phyloP scores from a whole-genome alignment of 2,888 invertebrate genomes.

The Stenurella melanura region DNA sequence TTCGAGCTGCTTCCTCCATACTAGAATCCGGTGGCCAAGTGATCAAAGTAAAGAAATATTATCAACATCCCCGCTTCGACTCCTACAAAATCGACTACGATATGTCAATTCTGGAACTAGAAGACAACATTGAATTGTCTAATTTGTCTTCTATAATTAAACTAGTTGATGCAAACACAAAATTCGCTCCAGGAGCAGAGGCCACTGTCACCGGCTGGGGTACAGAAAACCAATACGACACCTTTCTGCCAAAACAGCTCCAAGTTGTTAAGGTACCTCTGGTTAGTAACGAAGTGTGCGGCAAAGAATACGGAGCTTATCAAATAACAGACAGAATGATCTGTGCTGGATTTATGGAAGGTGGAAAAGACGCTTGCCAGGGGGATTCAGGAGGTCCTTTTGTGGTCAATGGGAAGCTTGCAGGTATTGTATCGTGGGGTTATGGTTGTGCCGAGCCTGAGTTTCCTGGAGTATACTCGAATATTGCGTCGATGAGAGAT shows the following conservation, averaged over 20 bases:
- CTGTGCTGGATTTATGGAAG: conserved; percentile 77
- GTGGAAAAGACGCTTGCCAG: conserved; percentile 72
- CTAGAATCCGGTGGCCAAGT: conserved; percentile 50
- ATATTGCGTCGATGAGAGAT: conserved; percentile 43
- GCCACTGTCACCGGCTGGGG: conserved; percentile 58
- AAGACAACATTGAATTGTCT: conserved; percentile 10
- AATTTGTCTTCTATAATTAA: conserved; percentile 18
- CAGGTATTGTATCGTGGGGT: conserved; percentile 53
- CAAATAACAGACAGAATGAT: conserved; percentile 76
- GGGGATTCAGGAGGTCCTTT: conserved; percentile 64
- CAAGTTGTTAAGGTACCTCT: conserved; percentile 53
- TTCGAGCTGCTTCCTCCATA: conserved; percentile 51
- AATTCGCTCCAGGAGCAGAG: conserved; percentile 31
- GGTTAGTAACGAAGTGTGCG: conserved; percentile 45
- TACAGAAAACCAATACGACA: conserved; percentile 41
- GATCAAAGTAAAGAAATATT: conserved; percentile 38
- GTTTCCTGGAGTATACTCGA: conserved; percentile 50
- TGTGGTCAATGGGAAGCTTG: conserved; percentile 43
- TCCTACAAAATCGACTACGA: conserved; percentile 51
- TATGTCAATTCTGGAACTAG: conserved; percentile 48
- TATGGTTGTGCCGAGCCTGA: conserved; percentile 47
- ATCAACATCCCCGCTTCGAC: conserved; percentile 44
- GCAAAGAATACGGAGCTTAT: conserved; percentile 52
- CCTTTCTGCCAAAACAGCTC: conserved; percentile 33
- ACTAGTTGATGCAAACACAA: conserved; percentile 19